Conservation (phyloP, 2,888 invertebrate species). For the Netelia inedita region DNA sequence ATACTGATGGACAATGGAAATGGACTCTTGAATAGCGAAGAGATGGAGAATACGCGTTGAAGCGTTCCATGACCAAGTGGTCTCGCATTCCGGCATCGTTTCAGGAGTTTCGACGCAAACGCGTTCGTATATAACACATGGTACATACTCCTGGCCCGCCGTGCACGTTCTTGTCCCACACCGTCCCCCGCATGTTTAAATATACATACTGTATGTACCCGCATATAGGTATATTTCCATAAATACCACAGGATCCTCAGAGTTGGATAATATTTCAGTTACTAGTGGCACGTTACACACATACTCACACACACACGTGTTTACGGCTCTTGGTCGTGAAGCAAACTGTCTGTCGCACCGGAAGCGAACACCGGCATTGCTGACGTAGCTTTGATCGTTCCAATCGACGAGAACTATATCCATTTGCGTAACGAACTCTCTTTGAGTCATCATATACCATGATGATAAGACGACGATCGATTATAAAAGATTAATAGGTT, state of each 20-base stretch:
- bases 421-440: conserved; percentile 4
- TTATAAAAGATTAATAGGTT: not conserved
- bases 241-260: conserved; percentile 72
- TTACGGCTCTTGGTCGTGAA: not conserved
- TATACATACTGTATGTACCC: conserved; percentile 46
- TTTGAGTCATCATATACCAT: not conserved
- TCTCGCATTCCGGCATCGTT: conserved; percentile 76
- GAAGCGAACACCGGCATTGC: conserved; percentile 41
- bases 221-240: conserved; percentile 58
- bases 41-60: conserved; percentile 32
- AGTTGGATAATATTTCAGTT: conserved; percentile 75
- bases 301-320: not conserved
- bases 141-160: conserved; percentile 64
- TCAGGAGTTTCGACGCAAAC: conserved; percentile 72
- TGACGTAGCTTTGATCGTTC: conserved; percentile 49
- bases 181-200: conserved; percentile 74
- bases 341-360: conserved; percentile 37
- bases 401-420: conserved; percentile 43
- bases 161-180: conserved; percentile 67
- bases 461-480: too few relatives aligned
- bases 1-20: conserved; percentile 75
- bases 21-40: conserved; percentile 69
- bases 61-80: conserved; percentile 74
- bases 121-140: conserved; percentile 60
- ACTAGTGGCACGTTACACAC: conserved; percentile 6